Evolutionary conservation across 2,113 vertebrate genomes (phyloP).

Genomic region (Anarhynchus alexandrinus): DNA sequence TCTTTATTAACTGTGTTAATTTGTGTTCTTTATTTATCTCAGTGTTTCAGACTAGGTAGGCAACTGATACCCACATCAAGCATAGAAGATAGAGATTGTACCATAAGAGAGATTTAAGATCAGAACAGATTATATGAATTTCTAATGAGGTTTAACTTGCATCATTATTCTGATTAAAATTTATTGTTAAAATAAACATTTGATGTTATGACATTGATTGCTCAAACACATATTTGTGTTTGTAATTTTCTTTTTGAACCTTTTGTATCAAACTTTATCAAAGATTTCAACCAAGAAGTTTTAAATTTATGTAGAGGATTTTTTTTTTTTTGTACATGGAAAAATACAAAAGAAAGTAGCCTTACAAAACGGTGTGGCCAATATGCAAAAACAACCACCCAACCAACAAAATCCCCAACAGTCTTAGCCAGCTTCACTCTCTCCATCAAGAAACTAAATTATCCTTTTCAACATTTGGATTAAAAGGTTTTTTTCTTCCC

Average conservation of each 20-base stretch:
- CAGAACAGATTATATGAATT: neutral
- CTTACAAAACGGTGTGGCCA: neutral
- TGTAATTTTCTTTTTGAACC: neutral
- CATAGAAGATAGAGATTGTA: neutral
- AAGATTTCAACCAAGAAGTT: neutral
- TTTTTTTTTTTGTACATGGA: neutral
- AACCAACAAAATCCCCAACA: neutral
- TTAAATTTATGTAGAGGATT: neutral
- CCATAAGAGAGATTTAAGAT: neutral
- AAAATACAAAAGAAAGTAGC: neutral
- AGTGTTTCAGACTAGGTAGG: neutral
- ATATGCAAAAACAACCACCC: neutral
- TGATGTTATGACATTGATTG: neutral
- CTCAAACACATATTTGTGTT: neutral
- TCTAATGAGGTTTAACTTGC: neutral
- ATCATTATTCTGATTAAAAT: constrained; percentile 14
- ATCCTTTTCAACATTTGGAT: neutral
- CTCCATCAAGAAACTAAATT: neutral
- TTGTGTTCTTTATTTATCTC: neutral
- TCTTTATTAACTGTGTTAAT: neutral
- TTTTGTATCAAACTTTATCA: neutral
- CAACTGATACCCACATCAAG: neutral
- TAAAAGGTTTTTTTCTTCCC: neutral
- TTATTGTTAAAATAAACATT: neutral
- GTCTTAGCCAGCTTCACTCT: neutral